phyloP scores from a whole-genome alignment of 1,140 invertebrate species.

The Pollicipes pollicipes region DNA sequence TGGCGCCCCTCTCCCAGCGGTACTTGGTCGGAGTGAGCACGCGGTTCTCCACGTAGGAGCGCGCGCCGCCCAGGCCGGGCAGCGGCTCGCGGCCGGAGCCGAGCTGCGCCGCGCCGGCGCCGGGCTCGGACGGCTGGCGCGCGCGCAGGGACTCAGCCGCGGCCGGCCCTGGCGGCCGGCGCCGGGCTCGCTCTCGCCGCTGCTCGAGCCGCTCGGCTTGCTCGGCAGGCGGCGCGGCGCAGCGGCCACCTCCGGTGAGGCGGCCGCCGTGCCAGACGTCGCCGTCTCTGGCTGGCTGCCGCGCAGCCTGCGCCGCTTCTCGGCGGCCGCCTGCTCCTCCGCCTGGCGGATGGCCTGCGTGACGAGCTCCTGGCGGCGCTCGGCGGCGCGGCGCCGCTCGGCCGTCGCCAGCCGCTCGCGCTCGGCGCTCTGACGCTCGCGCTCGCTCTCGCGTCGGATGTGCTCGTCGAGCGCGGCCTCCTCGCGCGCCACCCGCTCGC shows the following conservation, averaged over 20 bases:
- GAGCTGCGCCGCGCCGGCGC: not conserved
- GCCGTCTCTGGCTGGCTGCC: too few species aligned
- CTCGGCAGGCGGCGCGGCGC: not conserved
- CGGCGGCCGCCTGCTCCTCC: not conserved
- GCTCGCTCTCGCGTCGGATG: not conserved
- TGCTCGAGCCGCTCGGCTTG: not conserved
- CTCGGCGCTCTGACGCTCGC: not conserved
- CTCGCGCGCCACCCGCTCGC: not conserved
- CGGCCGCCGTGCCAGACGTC: too few species aligned
- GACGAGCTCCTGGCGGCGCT: not conserved
- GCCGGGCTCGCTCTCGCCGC: not conserved
- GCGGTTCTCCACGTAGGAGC: slow-evolving; percentile 6
- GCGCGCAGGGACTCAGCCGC: not conserved
- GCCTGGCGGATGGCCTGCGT: not conserved
- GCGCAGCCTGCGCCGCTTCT: not conserved
- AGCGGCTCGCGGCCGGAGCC: not conserved
- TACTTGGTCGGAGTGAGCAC: slow-evolving; percentile 11
- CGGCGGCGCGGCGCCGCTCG: not conserved
- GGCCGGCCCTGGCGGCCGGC: too few species aligned
- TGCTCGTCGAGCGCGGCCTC: not conserved
- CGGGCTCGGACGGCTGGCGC: not conserved
- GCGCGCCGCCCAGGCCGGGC: not conserved
- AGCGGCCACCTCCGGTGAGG: too few species aligned
- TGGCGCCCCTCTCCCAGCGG: not conserved
- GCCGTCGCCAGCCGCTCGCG: not conserved